A percentile compares a stretch with the other conserved stretches of the same genome.
Conservation (phyloP, 2,888 invertebrate genomes). For the Lasioglossum oenotherae region DNA sequence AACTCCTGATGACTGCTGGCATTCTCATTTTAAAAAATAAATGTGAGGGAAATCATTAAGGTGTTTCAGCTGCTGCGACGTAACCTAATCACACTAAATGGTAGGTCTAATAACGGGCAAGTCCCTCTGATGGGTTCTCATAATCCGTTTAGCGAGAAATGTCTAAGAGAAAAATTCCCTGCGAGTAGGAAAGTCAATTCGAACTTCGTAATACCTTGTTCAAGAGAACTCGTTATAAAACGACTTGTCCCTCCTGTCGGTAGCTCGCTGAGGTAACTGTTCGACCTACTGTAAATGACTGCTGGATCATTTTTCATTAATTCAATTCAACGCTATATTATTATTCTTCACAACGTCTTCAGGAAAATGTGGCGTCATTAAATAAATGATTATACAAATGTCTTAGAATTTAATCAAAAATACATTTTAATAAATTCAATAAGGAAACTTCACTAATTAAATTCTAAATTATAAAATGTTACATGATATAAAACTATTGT, state of each 20-base stretch:
- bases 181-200: slow-evolving; percentile 8
- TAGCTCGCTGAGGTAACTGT: neutral
- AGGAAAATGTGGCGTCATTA: no score
- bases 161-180: slow-evolving; percentile 3
- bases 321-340: neutral
- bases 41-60: neutral
- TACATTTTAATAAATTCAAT: no score
- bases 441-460: no score
- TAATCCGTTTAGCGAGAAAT: neutral
- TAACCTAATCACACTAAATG: slow-evolving; percentile 9
- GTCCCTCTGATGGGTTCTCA: neutral
- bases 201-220: slow-evolving; percentile 1
- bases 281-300: neutral
- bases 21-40: neutral
- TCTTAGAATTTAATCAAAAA: no score
- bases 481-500: no score
- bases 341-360: neutral
- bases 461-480: no score
- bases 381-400: neutral
- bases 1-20: neutral
- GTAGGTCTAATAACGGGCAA: neutral
- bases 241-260: neutral
- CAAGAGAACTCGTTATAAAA: neutral
- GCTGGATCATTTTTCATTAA: neutral
- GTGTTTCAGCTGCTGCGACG: neutral